A percentile compares a stretch with the other conserved stretches of the same genome.
phyloP scores from a whole-genome alignment of 2,797 vertebrate species.

The Eremophila alpestris region DNA sequence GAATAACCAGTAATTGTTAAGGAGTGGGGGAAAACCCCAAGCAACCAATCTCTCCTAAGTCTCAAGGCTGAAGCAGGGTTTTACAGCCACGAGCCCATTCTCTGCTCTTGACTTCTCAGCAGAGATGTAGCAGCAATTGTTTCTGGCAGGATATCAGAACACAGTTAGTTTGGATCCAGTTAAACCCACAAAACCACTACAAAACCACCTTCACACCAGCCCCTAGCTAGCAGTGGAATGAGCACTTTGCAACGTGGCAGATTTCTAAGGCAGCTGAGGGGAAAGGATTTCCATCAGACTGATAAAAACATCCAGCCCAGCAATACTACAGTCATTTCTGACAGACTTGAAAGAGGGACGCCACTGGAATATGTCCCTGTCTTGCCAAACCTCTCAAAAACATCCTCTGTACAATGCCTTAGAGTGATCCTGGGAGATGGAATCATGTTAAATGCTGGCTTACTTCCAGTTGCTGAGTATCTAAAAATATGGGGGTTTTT shows the following conservation, averaged over 20 bases:
- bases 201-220: not conserved
- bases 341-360: not conserved
- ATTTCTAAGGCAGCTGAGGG: not conserved
- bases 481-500: not conserved
- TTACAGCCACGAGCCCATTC: not conserved
- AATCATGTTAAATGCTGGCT: not conserved
- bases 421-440: not conserved
- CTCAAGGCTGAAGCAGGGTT: not conserved
- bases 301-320: conserved; percentile 2
- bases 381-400: conserved; percentile 12
- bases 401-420: not conserved
- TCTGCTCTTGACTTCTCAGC: not conserved
- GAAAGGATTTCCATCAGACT: not conserved
- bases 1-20: not conserved
- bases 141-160: not conserved
- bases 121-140: not conserved
- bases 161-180: not conserved
- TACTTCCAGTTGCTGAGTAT: not conserved
- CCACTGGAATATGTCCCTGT: not conserved
- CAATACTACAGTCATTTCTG: not conserved
- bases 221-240: not conserved
- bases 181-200: not conserved
- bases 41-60: not conserved
- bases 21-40: not conserved
- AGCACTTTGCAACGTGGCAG: not conserved